Percentiles rank a stretch among this genome's conserved stretches.
Evolutionary conservation across 2,797 vertebrate species (phyloP).

Genomic region (Rhincodon typus): DNA sequence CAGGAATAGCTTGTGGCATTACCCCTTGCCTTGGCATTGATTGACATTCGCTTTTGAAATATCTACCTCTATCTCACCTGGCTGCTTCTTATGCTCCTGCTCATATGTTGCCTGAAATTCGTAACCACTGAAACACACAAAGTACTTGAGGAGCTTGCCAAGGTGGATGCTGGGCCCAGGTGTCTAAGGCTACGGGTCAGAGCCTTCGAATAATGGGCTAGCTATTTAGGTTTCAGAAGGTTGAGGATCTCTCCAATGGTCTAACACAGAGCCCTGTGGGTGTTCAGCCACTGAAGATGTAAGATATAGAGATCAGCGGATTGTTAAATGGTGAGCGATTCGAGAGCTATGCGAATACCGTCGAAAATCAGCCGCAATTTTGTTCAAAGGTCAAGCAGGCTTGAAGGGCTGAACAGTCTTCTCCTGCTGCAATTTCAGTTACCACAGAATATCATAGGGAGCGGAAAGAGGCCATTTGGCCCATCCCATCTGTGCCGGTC

Average conservation of each 20-base stretch:
- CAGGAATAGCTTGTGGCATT: no score
- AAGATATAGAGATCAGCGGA: neutral
- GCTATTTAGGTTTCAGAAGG: neutral
- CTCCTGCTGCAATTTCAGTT: neutral
- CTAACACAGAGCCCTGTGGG: neutral
- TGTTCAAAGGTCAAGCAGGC: neutral
- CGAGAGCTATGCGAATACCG: neutral
- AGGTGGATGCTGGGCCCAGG: neutral
- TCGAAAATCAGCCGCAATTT: neutral
- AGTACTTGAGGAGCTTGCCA: neutral
- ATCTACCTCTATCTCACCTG: no score
- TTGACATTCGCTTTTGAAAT: no score
- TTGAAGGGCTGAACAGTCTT: neutral
- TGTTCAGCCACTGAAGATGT: neutral
- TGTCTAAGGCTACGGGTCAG: neutral
- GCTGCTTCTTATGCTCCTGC: no score
- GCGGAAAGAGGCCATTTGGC: no score
- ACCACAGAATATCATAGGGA: no score
- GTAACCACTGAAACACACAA: neutral
- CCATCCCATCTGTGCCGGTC: no score
- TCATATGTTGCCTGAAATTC: neutral
- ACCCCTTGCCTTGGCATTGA: no score
- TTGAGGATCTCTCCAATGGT: neutral
- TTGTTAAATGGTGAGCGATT: neutral
- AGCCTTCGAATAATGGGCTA: neutral